phyloP scores from a whole-genome alignment of 2,888 invertebrate genomes.

The Miltochrista miniata region DNA sequence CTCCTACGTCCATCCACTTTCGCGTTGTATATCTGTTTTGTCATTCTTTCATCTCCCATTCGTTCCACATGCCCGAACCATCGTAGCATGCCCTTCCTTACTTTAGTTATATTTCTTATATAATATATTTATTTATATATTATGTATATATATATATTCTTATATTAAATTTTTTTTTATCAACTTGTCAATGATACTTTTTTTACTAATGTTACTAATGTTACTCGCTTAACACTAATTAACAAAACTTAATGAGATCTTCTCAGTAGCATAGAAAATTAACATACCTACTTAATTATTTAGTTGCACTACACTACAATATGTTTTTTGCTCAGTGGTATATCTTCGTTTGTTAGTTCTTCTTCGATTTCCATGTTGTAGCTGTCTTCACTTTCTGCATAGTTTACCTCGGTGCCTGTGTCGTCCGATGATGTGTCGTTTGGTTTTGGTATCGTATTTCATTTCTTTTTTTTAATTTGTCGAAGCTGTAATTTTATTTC shows the following conservation, averaged over 20 bases:
- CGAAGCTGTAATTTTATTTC: no score
- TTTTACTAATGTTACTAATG: neutral
- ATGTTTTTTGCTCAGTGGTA: neutral
- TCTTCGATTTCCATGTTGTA: slow-evolving; percentile 2
- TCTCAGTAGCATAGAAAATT: slow-evolving; percentile 13
- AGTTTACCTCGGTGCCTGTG: slow-evolving; percentile 13
- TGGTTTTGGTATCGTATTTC: slow-evolving; percentile 6
- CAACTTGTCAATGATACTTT: no score
- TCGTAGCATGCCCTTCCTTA: no score
- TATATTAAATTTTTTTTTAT: no score
- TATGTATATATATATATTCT: no score
- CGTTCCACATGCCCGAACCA: no score
- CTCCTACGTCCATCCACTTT: no score
- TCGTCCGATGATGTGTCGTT: slow-evolving; percentile 6
- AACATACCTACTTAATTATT: slow-evolving; percentile 7
- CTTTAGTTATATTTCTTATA: neutral
- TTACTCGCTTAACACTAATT: neutral
- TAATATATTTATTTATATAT: no score
- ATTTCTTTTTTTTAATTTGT: slow-evolving; percentile 10
- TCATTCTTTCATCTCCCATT: no score
- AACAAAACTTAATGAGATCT: slow-evolving; percentile 12
- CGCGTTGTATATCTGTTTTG: no score
- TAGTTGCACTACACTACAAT: slow-evolving; percentile 1
- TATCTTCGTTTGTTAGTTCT: neutral
- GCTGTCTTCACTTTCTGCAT: slow-evolving; percentile 16